phyloP scores from a whole-genome alignment of 2,888 invertebrate genomes.

The Dicyrtomina minuta region DNA sequence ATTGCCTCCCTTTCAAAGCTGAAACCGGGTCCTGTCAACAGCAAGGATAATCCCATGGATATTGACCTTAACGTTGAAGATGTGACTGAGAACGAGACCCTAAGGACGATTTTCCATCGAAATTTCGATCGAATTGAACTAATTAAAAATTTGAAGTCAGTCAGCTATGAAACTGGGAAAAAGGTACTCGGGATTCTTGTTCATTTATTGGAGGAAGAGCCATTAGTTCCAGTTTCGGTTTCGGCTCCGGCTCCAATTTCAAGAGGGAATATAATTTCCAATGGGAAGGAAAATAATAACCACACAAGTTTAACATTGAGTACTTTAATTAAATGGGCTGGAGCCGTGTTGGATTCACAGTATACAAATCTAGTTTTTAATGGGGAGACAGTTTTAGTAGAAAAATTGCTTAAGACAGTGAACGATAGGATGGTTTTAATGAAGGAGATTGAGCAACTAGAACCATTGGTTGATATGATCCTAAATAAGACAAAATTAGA shows the following conservation, averaged over 20 bases:
- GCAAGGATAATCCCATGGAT: no score
- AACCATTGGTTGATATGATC: slow-evolving; percentile 39
- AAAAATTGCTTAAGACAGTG: slow-evolving; percentile 36
- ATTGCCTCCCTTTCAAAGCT: no score
- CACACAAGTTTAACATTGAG: background rate
- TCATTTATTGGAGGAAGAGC: background rate
- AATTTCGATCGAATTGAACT: slow-evolving; percentile 40
- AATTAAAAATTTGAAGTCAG: slow-evolving; percentile 28
- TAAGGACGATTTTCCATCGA: slow-evolving; percentile 36
- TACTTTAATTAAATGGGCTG: slow-evolving; percentile 36
- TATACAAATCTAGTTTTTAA: slow-evolving; percentile 47
- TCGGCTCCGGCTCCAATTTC: no score
- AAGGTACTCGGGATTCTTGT: slow-evolving; percentile 14
- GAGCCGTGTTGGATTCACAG: slow-evolving; percentile 45
- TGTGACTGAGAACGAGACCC: background rate
- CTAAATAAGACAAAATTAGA: slow-evolving; percentile 38
- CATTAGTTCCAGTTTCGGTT: background rate
- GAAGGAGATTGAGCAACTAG: slow-evolving; percentile 42
- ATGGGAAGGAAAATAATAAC: background rate
- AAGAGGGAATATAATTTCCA: no score
- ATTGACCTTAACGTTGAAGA: slow-evolving; percentile 1
- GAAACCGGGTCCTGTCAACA: no score
- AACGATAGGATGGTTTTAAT: slow-evolving; percentile 41
- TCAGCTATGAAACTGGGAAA: slow-evolving; percentile 36
- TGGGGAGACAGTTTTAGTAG: slow-evolving; percentile 38